Base-by-base conservation (phyloP, 30 jellyfish, hydroid and myxozoan genomes). In the Pseudorhiza aurosa region DNA sequence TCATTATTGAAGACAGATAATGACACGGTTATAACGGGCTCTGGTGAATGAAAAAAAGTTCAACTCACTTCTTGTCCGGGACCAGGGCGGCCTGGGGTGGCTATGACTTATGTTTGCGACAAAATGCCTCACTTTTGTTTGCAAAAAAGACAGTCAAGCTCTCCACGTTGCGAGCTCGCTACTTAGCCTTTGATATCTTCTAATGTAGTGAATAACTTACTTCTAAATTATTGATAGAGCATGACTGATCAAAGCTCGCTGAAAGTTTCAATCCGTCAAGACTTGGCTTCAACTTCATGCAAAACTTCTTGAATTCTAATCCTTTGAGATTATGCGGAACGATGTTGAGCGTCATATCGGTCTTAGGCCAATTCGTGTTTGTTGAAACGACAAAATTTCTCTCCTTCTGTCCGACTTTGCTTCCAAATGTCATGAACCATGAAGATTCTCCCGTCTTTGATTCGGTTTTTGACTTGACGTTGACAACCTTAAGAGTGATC, bases 191-290 rank as follows among this genome's bases (percentile, higher is more conserved):
- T n/a, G n/a, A n/a, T n/a, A n/a, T n/a, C n/a, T n/a, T n/a, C n/a
- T n/a, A n/a, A n/a, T n/a, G n/a, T n/a, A n/a, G n/a, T n/a, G n/a
- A n/a, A 12, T 2, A 12, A 2, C 71, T 1, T 55, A 72, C 86
- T 59, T 72, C 24, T 4, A 53, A 21, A 45, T 76, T 76, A 37
- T 58, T 39, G 45, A 10, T 9, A 2, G 36, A 21, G 67, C 88
- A 76, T 18, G 29, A 29, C 31, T 53, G 50, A 59, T 57, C 88
- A 43, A 76, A 76, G 71, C 88, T 76, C 46, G 45, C 55, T 1
- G 27, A 9, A 60, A 76, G 22, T 11, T 29, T 10, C 43, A 58
- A 28, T 28, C 33, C 22, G n/a, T 76, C 72, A 26, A 17, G 19
- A 2, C 44, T 30, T 18, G 30, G 30, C 17, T 8, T 74, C 22